Evolutionary conservation across 2,888 invertebrate genomes (phyloP).

Genomic region (Drosophila borborema): DNA sequence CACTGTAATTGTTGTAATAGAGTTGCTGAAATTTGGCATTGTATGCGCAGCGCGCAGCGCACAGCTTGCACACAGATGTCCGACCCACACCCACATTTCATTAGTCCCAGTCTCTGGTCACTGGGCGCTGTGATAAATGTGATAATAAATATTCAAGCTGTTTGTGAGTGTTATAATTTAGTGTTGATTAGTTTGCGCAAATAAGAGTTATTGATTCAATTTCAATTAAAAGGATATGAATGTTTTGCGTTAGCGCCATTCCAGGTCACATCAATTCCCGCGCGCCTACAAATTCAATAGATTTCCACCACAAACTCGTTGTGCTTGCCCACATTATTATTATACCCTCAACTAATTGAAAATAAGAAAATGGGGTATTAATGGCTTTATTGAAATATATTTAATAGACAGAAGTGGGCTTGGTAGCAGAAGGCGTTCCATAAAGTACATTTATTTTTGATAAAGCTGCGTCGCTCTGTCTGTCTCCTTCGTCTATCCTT

Average conservation of each 20-base stretch:
- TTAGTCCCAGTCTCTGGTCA: constrained; percentile 42
- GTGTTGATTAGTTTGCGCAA: constrained; percentile 80
- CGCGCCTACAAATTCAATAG: constrained; percentile 33
- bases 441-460: not conserved
- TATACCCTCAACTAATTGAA: not conserved
- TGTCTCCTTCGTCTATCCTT: too few relatives aligned
- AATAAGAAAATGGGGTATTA: too few relatives aligned
- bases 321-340: constrained; percentile 12
- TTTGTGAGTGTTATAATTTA: constrained; percentile 79
- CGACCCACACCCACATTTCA: constrained; percentile 80
- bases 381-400: not conserved
- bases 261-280: constrained; percentile 31
- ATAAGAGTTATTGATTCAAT: constrained; percentile 79
- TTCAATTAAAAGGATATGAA: constrained; percentile 81
- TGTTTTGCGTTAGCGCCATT: constrained; percentile 64
- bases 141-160: constrained; percentile 77
- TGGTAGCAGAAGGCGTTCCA: not conserved
- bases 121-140: constrained; percentile 69
- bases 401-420: too few relatives aligned
- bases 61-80: constrained; percentile 46
- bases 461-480: too few relatives aligned
- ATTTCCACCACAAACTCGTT: constrained; percentile 30
- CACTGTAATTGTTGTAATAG: constrained; percentile 65
- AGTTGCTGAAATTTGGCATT: constrained; percentile 78
- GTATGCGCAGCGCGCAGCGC: constrained; percentile 8